Evolutionary conservation across 2,888 invertebrate genomes (phyloP), one percentile per base, ranked within the genome.

Genomic region (Portevinia maculata): DNA sequence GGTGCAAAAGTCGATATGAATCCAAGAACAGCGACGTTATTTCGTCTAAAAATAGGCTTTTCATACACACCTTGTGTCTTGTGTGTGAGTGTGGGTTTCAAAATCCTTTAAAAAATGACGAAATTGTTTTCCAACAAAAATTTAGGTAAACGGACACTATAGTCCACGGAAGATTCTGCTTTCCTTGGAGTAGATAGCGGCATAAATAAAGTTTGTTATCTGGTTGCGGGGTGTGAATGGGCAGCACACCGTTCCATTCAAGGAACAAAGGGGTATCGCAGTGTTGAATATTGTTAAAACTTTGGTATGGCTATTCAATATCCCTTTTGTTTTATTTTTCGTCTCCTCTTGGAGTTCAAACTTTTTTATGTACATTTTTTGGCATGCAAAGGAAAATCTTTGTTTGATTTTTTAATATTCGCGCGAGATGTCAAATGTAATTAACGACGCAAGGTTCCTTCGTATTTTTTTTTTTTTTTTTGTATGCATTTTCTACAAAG

Each of bases 301-400:
- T 30, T 65, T 65, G 28, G 50, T 50, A 64, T 37, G 37, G 62
- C 62, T 37, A 62, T 62, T 28, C 48, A 34, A 24, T 50, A 62
- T 41, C 52, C 13, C 41, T 52, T 39, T 7, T 39, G 39, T 15
- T 2, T 15, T 13, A n/a, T 6, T 13, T 37, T 13, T 8, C n/a
- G n/a, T n/a, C n/a, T n/a, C n/a, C n/a, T n/a, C n/a, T n/a, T n/a
- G n/a, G n/a, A n/a, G n/a, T n/a, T n/a, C n/a, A 6, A 15, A 15
- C 1, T 6, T 39, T 39, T 39, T 7, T 39, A 15, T 15, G 1
- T 39, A 7, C 39, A 39, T 15, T 15, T 37, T 13, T 8, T 7
- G 7, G 7, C 13, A 39, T 13, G 13, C 7, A 15, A 1, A n/a
- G 13, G 6, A 37, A 5, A 37, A 15, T 15, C 13, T 13, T 13